These are phyloP conservation scores for Poecilia picta DNA, from an alignment of 2,797 vertebrate species.

Conservation along the genomic window DNA sequence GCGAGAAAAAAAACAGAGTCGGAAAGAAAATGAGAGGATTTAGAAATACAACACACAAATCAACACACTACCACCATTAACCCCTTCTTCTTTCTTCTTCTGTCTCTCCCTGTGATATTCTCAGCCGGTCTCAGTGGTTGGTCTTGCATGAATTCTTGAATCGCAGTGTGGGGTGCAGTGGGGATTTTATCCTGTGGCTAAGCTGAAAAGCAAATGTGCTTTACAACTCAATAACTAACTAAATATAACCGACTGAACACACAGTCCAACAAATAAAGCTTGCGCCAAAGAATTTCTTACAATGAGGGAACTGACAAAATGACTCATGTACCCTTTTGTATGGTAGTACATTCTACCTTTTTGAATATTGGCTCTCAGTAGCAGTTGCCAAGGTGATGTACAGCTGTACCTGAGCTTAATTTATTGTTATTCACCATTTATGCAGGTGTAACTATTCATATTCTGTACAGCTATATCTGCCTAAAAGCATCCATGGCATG, in stretches of 20 bases:
- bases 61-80: neutral
- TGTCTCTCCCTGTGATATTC: conserved; percentile 19
- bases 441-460: conserved; percentile 29
- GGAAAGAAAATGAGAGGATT: neutral
- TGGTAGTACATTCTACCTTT: neutral
- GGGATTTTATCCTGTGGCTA: conserved; percentile 11
- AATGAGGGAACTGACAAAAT: conserved; percentile 20
- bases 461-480: neutral
- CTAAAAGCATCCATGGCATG: neutral
- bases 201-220: conserved; percentile 34
- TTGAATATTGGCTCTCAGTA: conserved; percentile 3
- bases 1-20: neutral
- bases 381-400: conserved; percentile 55
- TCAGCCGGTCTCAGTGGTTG: conserved; percentile 27
- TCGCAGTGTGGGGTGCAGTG: conserved; percentile 4
- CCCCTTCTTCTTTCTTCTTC: conserved; percentile 9
- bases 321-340: conserved; percentile 7
- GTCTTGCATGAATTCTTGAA: conserved; percentile 19
- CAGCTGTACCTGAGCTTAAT: conserved; percentile 16
- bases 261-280: neutral
- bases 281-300: conserved; percentile 19
- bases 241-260: conserved; percentile 4
- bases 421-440: conserved; percentile 23
- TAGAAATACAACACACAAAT: conserved; percentile 4
- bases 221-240: conserved; percentile 4